Evolutionary conservation across 2,113 vertebrate species (phyloP).

Genomic region (Lepidothrix coronata): DNA sequence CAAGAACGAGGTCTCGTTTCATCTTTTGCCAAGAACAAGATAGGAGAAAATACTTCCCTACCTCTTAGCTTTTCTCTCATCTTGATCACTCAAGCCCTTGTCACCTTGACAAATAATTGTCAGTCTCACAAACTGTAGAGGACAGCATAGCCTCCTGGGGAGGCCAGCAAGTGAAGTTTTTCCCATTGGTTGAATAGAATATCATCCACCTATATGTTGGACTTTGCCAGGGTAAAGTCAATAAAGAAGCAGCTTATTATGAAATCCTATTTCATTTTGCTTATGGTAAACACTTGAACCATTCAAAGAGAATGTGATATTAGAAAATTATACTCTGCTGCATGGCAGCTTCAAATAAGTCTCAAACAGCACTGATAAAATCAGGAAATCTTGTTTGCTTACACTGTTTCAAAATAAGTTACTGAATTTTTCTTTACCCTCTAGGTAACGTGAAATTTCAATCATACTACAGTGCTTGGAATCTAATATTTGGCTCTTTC

Average conservation of each 20-base stretch:
- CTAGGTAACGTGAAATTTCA: background rate
- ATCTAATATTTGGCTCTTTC: background rate
- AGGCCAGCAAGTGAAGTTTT: background rate
- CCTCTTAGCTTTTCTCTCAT: background rate
- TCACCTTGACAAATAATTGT: background rate
- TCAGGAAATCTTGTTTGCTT: background rate
- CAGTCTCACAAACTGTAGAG: background rate
- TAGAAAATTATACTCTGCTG: background rate
- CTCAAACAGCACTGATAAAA: background rate
- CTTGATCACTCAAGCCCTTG: background rate
- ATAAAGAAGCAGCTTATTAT: background rate
- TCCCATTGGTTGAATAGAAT: background rate
- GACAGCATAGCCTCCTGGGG: background rate
- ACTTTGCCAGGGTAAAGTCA: background rate
- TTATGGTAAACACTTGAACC: background rate
- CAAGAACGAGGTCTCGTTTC: background rate
- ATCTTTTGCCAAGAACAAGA: slow-evolving; percentile 5
- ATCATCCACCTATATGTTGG: background rate
- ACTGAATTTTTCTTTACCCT: background rate
- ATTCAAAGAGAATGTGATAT: background rate
- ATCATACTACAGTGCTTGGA: background rate
- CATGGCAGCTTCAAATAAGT: background rate
- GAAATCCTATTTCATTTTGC: background rate
- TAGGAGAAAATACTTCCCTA: background rate
- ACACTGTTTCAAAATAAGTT: background rate